These are phyloP conservation scores for Pollenia angustigena DNA, from an alignment of 2,888 invertebrate genomes.

Conservation along the genomic window DNA sequence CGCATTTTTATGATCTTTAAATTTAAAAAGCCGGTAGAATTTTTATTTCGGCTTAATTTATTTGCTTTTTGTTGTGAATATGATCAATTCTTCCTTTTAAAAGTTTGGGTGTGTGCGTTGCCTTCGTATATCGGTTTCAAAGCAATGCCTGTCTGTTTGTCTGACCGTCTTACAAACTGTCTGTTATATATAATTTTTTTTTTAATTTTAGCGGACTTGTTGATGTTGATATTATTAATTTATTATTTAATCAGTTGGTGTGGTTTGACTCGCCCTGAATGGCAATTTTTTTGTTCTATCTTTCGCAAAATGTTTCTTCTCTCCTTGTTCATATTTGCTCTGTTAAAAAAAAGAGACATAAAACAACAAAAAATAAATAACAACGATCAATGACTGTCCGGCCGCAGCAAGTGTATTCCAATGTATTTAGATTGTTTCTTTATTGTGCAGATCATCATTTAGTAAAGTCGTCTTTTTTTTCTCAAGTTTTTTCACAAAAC, in stretches of 20 bases:
- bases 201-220: conserved; percentile 66
- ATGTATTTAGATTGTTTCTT: conserved; percentile 52
- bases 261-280: conserved; percentile 73
- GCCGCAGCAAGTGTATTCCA: conserved; percentile 69
- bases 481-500: conserved; percentile 5
- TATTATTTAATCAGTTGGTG: conserved; percentile 80
- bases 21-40: conserved; percentile 33
- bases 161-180: conserved; percentile 6
- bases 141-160: conserved; percentile 22
- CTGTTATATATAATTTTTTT: conserved; percentile 13
- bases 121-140: conserved; percentile 36
- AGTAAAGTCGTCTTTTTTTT: conserved; percentile 22
- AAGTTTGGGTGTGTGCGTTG: conserved; percentile 44
- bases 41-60: conserved; percentile 42
- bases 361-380: conserved; percentile 11
- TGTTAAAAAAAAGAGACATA: conserved; percentile 13
- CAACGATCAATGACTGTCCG: conserved; percentile 71
- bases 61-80: conserved; percentile 56
- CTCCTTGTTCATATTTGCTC: conserved; percentile 47
- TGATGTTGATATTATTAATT: conserved; percentile 82
- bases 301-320: conserved; percentile 14
- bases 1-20: conserved; percentile 58
- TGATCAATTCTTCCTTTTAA: conserved; percentile 63
- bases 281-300: conserved; percentile 56
- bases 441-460: conserved; percentile 62